These are phyloP conservation scores for Lochmaea crataegi DNA, from an alignment of 2,888 invertebrate species.

Conservation along the genomic window DNA sequence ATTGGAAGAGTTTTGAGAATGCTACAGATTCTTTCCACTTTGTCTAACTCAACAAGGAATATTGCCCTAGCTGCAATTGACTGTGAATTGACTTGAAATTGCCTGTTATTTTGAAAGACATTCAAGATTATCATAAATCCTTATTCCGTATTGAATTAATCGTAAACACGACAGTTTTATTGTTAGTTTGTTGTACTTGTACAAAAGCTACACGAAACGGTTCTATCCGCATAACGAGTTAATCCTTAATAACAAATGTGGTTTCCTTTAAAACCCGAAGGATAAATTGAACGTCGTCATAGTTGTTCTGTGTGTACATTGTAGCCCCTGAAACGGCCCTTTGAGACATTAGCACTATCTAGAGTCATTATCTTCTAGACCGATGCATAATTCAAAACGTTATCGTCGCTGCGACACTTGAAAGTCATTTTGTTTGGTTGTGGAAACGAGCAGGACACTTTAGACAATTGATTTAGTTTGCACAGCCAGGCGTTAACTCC, in stretches of 20 bases:
- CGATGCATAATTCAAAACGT: slow-evolving; percentile 49
- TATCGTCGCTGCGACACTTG: slow-evolving; percentile 36
- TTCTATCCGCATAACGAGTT: background rate
- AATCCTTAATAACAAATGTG: background rate
- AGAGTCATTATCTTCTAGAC: slow-evolving; percentile 45
- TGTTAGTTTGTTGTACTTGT: no score
- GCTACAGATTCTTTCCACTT: no score
- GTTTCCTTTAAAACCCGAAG: slow-evolving; percentile 3
- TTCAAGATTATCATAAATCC: no score
- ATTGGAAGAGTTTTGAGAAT: no score
- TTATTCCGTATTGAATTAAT: no score
- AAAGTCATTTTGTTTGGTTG: background rate
- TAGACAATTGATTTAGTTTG: background rate
- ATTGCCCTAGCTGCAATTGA: no score
- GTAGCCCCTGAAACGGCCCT: slow-evolving; percentile 28
- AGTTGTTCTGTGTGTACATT: background rate
- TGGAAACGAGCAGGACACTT: slow-evolving; percentile 4
- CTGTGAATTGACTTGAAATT: no score
- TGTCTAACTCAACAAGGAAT: no score
- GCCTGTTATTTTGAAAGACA: no score
- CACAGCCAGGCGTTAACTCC: background rate
- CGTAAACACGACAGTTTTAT: no score
- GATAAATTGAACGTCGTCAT: slow-evolving; percentile 19
- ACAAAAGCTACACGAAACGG: background rate
- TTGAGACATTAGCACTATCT: slow-evolving; percentile 48